Evolutionary conservation across 1,140 invertebrate genomes (phyloP), one percentile per base, ranked within the genome.

Genomic region (Riptortus pedestris): DNA sequence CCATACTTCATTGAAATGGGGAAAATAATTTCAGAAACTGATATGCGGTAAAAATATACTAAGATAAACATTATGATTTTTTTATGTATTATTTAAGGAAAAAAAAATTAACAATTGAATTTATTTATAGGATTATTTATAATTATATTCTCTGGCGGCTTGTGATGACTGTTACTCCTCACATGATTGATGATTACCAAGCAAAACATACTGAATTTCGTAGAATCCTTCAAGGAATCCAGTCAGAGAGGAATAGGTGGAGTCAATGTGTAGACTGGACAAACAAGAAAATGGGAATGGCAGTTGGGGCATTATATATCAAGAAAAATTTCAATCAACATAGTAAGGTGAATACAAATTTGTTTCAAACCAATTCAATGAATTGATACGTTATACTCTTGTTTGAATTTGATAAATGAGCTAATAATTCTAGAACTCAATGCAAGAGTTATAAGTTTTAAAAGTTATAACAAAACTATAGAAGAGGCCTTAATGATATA

Each of bases 71-170:
- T n/a, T n/a, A n/a, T n/a, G n/a, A n/a, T n/a, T n/a, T n/a, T n/a
- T n/a, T n/a, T n/a, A n/a, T n/a, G n/a, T n/a, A n/a, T n/a, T n/a
- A n/a, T n/a, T n/a, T n/a, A n/a, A n/a, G n/a, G n/a, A n/a, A n/a
- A n/a, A n/a, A n/a, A n/a, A n/a, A n/a, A n/a, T n/a, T n/a, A n/a
- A n/a, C n/a, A n/a, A n/a, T n/a, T n/a, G n/a, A n/a, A n/a, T n/a
- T n/a, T 72, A 64, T 65, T 71, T 72, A 2, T 72, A 88, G 88
- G 63, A 81, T 85, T 0, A 73, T 93, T 9, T 84, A 91, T 71
- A 93, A 93, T 73, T 93, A 92, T 71, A 79, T 89, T 24, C 73
- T 93, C 1, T 93, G 90, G 90, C 77, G 89, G 26, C 70, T 93
- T 55, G 82, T 89, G 16, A 85, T 87, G 81, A 83, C 85, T 3